phyloP scores from a whole-genome alignment of 2,113 vertebrate genomes.

The Tympanuchus pallidicinctus region DNA sequence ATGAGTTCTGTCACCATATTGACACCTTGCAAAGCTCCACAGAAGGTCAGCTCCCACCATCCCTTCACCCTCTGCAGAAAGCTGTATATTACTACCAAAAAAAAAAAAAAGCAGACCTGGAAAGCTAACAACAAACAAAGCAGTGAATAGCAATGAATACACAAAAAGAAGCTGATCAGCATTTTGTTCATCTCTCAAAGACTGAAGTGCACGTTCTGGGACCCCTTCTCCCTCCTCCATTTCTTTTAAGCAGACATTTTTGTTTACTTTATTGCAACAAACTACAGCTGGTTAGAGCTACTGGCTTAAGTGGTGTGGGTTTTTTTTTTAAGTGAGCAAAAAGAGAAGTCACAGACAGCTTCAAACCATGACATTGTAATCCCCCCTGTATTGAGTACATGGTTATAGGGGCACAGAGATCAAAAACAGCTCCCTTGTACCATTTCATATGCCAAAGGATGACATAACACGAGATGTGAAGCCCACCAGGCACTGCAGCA shows the following conservation, averaged over 20 bases:
- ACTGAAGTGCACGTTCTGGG: background rate
- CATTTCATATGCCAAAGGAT: background rate
- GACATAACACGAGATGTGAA: background rate
- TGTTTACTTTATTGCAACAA: background rate
- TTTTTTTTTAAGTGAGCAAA: background rate
- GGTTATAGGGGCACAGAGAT: rapidly evolving
- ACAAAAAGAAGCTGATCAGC: background rate
- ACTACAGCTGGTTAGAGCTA: background rate
- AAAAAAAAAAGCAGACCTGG: background rate
- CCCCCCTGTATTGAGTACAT: background rate
- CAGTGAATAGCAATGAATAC: background rate
- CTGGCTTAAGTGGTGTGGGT: background rate
- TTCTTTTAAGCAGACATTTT: background rate
- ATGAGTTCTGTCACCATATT: background rate
- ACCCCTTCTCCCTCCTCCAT: background rate
- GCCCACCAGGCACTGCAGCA: background rate
- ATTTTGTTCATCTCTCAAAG: background rate
- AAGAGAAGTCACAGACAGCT: background rate
- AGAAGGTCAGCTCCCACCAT: background rate
- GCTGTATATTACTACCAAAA: background rate
- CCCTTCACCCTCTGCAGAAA: background rate
- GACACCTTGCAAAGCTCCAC: background rate
- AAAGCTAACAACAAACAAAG: background rate
- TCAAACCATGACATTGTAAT: background rate
- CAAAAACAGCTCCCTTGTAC: background rate